Conservation (phyloP, 2,797 vertebrate genomes). For the Sitta carolinensis region DNA sequence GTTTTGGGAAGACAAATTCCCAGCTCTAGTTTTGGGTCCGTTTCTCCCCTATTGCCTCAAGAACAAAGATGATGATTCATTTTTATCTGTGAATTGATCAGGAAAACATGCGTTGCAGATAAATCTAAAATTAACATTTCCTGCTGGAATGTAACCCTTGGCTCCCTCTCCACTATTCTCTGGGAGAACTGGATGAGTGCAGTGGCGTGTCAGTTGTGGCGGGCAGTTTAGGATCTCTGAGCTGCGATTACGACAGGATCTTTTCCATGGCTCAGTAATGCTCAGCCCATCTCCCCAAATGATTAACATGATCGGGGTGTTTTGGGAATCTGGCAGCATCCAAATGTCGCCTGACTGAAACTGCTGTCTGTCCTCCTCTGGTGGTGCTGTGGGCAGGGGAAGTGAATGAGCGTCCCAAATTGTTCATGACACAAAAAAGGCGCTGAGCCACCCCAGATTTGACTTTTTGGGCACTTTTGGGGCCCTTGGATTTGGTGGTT, state of each 20-base stretch:
- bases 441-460: neutral
- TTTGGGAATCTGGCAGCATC: neutral
- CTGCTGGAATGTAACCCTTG: neutral
- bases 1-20: neutral
- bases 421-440: neutral
- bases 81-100: neutral
- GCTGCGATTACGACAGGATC: neutral
- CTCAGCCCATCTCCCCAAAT: neutral
- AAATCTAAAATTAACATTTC: conserved; percentile 7
- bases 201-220: rapidly evolving
- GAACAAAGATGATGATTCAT: neutral
- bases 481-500: neutral
- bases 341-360: neutral
- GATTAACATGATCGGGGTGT: neutral
- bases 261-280: neutral
- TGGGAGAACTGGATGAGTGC: neutral
- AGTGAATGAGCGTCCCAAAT: rapidly evolving
- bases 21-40: neutral
- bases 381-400: neutral
- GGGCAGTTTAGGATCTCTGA: neutral
- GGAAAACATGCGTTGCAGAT: neutral
- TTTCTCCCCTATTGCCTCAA: neutral
- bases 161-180: neutral
- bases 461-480: rapidly evolving
- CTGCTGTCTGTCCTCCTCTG: rapidly evolving